Base-by-base conservation (phyloP, 2,888 invertebrate species). In the Dione vanillae region DNA sequence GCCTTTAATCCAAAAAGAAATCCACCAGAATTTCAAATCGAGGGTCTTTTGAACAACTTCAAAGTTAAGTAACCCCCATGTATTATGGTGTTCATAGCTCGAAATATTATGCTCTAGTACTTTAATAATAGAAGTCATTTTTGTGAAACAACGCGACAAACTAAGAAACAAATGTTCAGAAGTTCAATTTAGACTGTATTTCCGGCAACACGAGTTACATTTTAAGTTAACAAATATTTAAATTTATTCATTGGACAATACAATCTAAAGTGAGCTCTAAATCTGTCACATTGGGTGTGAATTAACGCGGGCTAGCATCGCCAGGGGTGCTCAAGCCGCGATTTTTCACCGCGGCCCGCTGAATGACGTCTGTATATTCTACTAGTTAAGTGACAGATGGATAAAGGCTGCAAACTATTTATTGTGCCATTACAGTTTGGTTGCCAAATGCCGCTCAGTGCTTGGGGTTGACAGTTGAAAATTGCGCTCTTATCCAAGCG, bases 211-310 rank as follows among this genome's bases (percentile, higher is more conserved):
- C 91, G 92, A 87, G 93, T 92, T 89, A 92, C 93, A 93, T 93
- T 93, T 93, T 91, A 92, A 92, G 86, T 92, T 92, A 89, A 92
- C 93, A 92, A 92, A 92, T 89, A 91, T 91, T 93, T 92, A 90
- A 92, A 92, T 91, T 91, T 91, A 92, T 91, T 89, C 91, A 82
- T 79, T 75, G 78, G 69, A 66, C 67, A 61, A 59, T 58, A 75
- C 83, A 83, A 81, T 82, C 79, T 75, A 86, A 84, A 84, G 80
- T 84, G 74, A 73, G 85, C 90, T 81, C 76, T 89, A 84, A 77
- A 67, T 27, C 68, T 72, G 69, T 56, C 58, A 59, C 16, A 45
- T 69, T 75, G 67, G 70, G 78, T 76, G 67, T 49, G 67, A 67
- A 76, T 72, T 76, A 65, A 72, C 37, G 40, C 19, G 35, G 71